phyloP scores from a whole-genome alignment of 2,888 invertebrate species.

The Deilephila porcellus region DNA sequence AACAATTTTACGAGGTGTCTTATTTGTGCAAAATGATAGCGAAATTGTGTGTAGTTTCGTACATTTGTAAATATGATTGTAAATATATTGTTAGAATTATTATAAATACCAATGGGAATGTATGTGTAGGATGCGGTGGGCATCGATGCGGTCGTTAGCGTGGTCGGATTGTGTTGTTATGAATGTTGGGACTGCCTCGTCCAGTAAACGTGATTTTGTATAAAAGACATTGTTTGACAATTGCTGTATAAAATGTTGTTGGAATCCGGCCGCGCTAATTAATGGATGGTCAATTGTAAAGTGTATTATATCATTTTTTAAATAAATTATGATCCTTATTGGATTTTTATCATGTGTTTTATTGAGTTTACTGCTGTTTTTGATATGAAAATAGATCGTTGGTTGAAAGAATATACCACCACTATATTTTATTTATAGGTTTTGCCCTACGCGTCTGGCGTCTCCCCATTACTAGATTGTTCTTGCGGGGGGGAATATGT shows the following conservation, averaged over 20 bases:
- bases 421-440: too few relatives aligned
- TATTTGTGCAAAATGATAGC: conserved; percentile 59
- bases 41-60: conserved; percentile 59
- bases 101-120: conserved; percentile 72
- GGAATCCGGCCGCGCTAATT: conserved; percentile 62
- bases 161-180: conserved; percentile 51
- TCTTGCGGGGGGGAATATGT: too few relatives aligned
- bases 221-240: conserved; percentile 43
- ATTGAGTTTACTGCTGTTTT: conserved; percentile 36
- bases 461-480: too few relatives aligned
- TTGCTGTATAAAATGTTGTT: conserved; percentile 35
- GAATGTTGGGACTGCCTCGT: conserved; percentile 20
- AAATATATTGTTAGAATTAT: conserved; percentile 64
- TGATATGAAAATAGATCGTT: too few relatives aligned
- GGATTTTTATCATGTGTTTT: conserved; percentile 73
- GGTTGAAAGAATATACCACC: too few relatives aligned
- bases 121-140: conserved; percentile 68
- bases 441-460: too few relatives aligned
- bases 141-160: conserved; percentile 66
- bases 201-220: conserved; percentile 49
- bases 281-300: conserved; percentile 80
- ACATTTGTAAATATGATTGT: conserved; percentile 64
- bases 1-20: conserved; percentile 42
- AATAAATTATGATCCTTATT: conserved; percentile 83
- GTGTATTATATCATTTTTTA: conserved; percentile 81